A percentile compares a stretch with the other conserved stretches of the same genome.
Evolutionary conservation across 2,888 invertebrate genomes (phyloP).

Genomic region (Arge pagana): DNA sequence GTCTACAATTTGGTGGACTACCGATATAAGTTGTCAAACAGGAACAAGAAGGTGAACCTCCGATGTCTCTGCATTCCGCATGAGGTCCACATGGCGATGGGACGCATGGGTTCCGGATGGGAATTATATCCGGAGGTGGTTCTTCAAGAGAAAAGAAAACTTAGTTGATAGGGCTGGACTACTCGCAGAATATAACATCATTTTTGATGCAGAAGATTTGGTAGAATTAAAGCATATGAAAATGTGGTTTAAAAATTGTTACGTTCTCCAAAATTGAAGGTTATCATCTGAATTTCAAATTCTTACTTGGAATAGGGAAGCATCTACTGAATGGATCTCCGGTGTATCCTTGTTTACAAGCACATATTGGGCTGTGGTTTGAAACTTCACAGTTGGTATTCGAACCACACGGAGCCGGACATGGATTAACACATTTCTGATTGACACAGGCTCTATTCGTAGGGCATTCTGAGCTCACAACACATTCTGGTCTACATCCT

Average conservation of each 20-base stretch:
- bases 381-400: conserved; percentile 74
- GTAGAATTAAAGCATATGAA: background rate
- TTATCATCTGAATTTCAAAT: background rate
- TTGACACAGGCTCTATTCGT: conserved; percentile 79
- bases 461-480: conserved; percentile 78
- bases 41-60: conserved; percentile 68
- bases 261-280: background rate
- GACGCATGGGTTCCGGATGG: conserved; percentile 63
- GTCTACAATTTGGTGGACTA: conserved; percentile 73
- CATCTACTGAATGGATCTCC: conserved; percentile 76
- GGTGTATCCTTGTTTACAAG: conserved; percentile 66
- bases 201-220: no score
- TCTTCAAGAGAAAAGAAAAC: conserved; percentile 34
- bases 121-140: conserved; percentile 37
- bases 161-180: background rate
- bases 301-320: conserved; percentile 61
- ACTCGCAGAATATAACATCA: no score
- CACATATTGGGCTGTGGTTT: conserved; percentile 80
- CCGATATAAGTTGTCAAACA: conserved; percentile 70
- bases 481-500: conserved; percentile 83
- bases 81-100: conserved; percentile 74
- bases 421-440: conserved; percentile 80
- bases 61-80: conserved; percentile 67
- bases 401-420: conserved; percentile 80
- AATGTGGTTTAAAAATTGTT: background rate